Evolutionary conservation across 2,113 vertebrate genomes (phyloP), one percentile per base, ranked within the genome.

Genomic region (Albula glossodonta): DNA sequence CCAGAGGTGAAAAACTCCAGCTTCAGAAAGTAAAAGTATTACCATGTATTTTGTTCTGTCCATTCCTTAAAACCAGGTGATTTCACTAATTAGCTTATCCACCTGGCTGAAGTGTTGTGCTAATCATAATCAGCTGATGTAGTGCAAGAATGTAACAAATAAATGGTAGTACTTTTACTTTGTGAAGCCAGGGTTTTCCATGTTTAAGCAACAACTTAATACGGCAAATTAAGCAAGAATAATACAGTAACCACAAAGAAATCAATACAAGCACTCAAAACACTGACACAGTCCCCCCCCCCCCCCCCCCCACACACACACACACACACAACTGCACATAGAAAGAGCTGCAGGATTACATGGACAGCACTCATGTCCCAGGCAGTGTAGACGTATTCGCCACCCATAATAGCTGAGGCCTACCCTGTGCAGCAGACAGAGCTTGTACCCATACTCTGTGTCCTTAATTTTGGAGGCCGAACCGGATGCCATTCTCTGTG

Each of bases 401-500:
- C 56, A 41, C 31, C 1, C 70, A 19, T 77, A 60, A 74, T 41
- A 22, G 48, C 49, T 15, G 79, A 15, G 12, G 50, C 49, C 49
- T 52, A 4, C 48, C 48, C 82, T 11, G 13, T 41, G 51, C 70
- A 12, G 19, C 56, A 60, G 53, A 63, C 57, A 66, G 48, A 51
- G 57, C 48, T 41, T 41, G 31, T 41, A 19, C 48, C 49, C 41
- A 22, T 48, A 11, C 41, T 19, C 81, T 50, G 15, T 25, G 49
- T 3, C 66, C 83, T 25, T 52, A 11, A n/a, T 77, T 84, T 77
- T 15, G 50, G 49, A 56, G 66, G 66, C 50, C 25, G n/a, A 78
- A 78, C 25, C 5, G 41, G 63, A 53, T 53, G 11, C 66, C 83
- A 78, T 87, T 84, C 74, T 85, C 74, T 83, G 25, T 25, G 84